These are phyloP conservation scores for Plectrocnemia conspersa DNA, from an alignment of 1,140 invertebrate species.

Conservation along the genomic window DNA sequence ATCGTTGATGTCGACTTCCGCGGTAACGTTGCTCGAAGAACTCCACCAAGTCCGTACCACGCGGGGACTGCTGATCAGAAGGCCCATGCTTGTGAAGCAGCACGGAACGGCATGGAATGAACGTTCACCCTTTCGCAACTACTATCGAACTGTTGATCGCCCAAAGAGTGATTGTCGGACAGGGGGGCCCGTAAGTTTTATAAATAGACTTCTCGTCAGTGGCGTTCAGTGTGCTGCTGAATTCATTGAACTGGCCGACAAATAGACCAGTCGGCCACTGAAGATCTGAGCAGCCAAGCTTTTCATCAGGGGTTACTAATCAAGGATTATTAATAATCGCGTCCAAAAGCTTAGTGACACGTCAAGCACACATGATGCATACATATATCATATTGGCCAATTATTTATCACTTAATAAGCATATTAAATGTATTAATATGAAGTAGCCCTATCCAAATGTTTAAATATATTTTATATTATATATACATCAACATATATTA, in stretches of 20 bases:
- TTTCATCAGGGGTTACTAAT: no score
- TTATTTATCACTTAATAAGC: no score
- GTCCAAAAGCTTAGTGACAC: no score
- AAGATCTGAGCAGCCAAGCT: no score
- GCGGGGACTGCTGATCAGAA: constrained; percentile 13
- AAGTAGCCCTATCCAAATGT: no score
- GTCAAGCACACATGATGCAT: no score
- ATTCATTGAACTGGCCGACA: constrained; percentile 27
- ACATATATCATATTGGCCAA: no score
- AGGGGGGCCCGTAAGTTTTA: constrained; percentile 14
- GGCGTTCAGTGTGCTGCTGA: constrained; percentile 19
- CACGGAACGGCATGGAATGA: constrained; percentile 10
- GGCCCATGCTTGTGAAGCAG: constrained; percentile 30
- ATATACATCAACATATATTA: no score
- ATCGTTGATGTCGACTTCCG: neutral
- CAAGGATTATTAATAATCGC: no score
- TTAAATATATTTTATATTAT: no score
- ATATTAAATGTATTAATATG: no score
- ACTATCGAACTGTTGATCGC: constrained; percentile 2
- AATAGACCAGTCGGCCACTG: constrained; percentile 4
- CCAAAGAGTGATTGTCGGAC: constrained; percentile 12
- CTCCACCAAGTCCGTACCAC: constrained; percentile 14
- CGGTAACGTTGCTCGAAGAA: neutral
- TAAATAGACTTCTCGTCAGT: constrained; percentile 23
- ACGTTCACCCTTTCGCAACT: constrained; percentile 9